Evolutionary conservation across 2,113 vertebrate species (phyloP), one percentile per base, ranked within the genome.

Genomic region (Mesocricetus auratus): DNA sequence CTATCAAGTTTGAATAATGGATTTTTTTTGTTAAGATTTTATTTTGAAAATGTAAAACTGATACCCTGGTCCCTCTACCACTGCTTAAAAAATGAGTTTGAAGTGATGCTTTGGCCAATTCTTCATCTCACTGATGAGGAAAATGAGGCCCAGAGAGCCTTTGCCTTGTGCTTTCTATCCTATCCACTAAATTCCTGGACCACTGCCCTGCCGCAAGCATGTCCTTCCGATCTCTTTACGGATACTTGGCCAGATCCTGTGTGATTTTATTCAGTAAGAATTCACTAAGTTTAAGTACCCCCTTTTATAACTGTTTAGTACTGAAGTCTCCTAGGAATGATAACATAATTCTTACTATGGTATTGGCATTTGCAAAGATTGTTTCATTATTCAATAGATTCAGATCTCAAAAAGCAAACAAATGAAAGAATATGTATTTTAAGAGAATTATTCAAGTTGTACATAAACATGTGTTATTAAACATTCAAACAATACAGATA

Each of bases 341-440:
- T 79, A 19, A 73, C 31, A 36, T 81, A 91, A 45, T 94, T 75
- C 47, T 62, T 94, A 64, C 29, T 42, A 87, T 82, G 74, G 2
- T 75, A 91, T 33, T 68, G 68, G 79, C 69, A 42, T 89, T 66
- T 75, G 50, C 74, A 45, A 91, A 87, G 69, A 71, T 29, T 89
- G 33, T 94, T 85, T 94, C 58, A 88, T 92, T 56, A 68, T 6
- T 36, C 11, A 81, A 2, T 86, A 17, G 81, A 77, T 89, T 93
- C 82, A 74, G 42, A 90, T 64, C 89, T 94, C 58, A 85, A 75
- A 93, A 90, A 64, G 33, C 82, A 64, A 97, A 69, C 9, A 73
- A 2, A 86, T 86, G 22, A 45, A 83, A 45, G 22, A 77, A 86
- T 86, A 68, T 56, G 42, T 17, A 62, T 58, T 94, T 94, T 87